Evolutionary conservation across 2,888 invertebrate genomes (phyloP).

Genomic region (Eurytoma adleriae): DNA sequence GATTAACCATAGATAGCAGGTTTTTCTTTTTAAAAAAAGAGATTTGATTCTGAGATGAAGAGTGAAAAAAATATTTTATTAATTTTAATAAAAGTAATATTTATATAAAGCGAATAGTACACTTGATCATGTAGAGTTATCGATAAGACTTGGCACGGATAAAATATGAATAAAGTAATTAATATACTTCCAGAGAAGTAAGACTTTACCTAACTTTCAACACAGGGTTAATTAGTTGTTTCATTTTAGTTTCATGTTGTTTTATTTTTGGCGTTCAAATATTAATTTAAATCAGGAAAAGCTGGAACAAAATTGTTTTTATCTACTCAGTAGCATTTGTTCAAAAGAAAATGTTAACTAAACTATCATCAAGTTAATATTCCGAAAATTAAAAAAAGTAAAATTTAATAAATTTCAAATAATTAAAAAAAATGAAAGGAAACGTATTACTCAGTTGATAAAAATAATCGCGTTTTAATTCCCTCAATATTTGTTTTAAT

Average conservation of each 20-base stretch:
- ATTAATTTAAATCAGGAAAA: background rate
- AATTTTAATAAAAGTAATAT: background rate
- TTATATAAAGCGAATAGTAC: background rate
- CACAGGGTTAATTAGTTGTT: slow-evolving; percentile 32
- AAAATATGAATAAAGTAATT: slow-evolving; percentile 5
- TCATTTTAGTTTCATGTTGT: slow-evolving; percentile 21
- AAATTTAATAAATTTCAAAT: background rate
- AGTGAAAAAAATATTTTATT: background rate
- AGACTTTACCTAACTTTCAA: slow-evolving; percentile 18
- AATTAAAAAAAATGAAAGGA: background rate
- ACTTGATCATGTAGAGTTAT: slow-evolving; percentile 6
- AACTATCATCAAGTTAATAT: background rate
- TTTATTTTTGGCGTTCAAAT: slow-evolving; percentile 31
- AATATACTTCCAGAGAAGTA: slow-evolving; percentile 16
- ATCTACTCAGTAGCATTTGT: slow-evolving; percentile 32
- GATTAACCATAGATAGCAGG: background rate
- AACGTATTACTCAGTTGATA: slow-evolving; percentile 33
- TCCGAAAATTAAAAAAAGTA: background rate
- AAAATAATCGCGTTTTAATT: slow-evolving; percentile 26
- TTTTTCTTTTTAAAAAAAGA: background rate
- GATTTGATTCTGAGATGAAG: slow-evolving; percentile 13
- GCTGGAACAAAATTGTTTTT: slow-evolving; percentile 28
- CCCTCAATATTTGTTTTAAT: slow-evolving; percentile 28
- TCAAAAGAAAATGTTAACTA: background rate
- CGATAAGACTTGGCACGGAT: slow-evolving; percentile 6